These are phyloP conservation scores for Hydroisotoma schaefferi DNA, from an alignment of 2,888 invertebrate genomes.

Conservation along the genomic window DNA sequence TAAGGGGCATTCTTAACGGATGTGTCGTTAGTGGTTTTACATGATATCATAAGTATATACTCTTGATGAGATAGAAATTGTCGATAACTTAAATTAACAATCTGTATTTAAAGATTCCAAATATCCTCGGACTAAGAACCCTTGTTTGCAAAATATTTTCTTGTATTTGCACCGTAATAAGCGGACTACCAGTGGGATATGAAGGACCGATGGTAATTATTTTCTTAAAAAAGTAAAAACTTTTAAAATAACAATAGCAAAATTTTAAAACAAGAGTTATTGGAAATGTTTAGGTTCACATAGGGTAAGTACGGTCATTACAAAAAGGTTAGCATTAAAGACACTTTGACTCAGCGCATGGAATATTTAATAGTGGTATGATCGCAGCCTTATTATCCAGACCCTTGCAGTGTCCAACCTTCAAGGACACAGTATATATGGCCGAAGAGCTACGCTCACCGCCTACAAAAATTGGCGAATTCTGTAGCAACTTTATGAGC, in stretches of 20 bases:
- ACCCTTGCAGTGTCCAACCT: slow-evolving; percentile 7
- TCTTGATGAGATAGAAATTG: neutral
- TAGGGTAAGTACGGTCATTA: slow-evolving; percentile 50
- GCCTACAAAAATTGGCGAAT: neutral
- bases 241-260: neutral
- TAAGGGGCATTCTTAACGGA: slow-evolving; percentile 52
- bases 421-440: slow-evolving; percentile 4
- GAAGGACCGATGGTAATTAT: slow-evolving; percentile 52
- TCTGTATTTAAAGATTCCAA: slow-evolving; percentile 19
- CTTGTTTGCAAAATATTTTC: slow-evolving; percentile 52
- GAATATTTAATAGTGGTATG: slow-evolving; percentile 8
- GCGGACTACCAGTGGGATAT: slow-evolving; percentile 54
- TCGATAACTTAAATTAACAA: neutral
- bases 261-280: neutral
- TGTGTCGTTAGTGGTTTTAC: slow-evolving; percentile 51
- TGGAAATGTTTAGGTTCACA: slow-evolving; percentile 49
- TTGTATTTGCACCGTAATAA: slow-evolving; percentile 51
- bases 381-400: slow-evolving; percentile 13
- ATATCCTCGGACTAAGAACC: slow-evolving; percentile 51
- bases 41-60: neutral
- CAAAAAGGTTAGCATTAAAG: slow-evolving; percentile 15
- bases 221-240: neutral
- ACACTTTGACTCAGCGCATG: neutral
- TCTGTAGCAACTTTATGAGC: neutral
- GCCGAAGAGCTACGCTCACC: slow-evolving; percentile 4